Base-by-base conservation (phyloP, 2,797 vertebrate genomes). In the Lagodon rhomboides region DNA sequence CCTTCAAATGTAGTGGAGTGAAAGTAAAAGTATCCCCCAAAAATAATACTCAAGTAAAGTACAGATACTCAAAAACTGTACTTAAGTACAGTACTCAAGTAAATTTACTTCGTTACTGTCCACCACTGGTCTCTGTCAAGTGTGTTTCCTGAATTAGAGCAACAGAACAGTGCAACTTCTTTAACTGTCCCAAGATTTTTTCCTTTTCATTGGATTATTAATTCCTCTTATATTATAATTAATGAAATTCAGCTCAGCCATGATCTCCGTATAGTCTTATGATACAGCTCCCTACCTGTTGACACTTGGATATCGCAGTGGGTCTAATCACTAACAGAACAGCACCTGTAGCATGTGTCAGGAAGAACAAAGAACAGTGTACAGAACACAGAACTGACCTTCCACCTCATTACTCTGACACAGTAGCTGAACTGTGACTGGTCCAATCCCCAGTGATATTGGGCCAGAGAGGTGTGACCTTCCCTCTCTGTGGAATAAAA, bases 401-500 rank as follows among this genome's bases (percentile, higher is more conserved):
- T 53, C 64, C 47, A 50, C 18, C 20, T 43, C 30, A 27, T 46
- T 49, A 51, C 9, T 30, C 23, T 18, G 56, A 17, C 17, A 20
- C 30, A 20, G 56, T 5, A 20, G 11, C 17, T 20, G 30, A 59
- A 59, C 56, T 34, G 0, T 3, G 5, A n/a, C 56, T 18, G 10
- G 56, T 6, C 30, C 7, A 10, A 13, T 49, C 44, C 62, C 46
- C 17, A 25, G 5, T 64, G 62, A 5, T 64, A 49, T 20, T 49
- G 46, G 16, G 61, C 10, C 43, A 63, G n/a, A 63, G 43, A 27
- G 43, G 43, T 47, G 22, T 63, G 61, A 63, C 61, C 46, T n/a
- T 30, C 16, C 10, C 11, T 49, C 44, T 64, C 44, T 49, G 23
- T 20, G 44, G 4, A 11, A 3, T n/a, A 11, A 64, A 64, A 49